These are phyloP conservation scores for Sialia sialis DNA, from an alignment of 2,113 vertebrate species.

Conservation along the genomic window DNA sequence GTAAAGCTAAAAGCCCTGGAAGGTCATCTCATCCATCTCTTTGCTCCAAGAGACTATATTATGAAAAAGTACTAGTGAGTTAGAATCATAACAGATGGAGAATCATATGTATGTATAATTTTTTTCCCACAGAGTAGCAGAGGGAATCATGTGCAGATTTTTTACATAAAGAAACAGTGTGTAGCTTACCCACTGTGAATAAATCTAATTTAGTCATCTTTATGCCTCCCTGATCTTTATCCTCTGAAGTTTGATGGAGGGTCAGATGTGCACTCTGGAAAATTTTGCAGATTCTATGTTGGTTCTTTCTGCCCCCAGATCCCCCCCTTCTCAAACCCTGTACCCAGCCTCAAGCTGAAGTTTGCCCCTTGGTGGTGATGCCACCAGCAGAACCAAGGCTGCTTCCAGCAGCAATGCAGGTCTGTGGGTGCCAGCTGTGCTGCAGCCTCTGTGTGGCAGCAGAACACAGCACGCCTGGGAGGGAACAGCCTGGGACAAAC, in stretches of 20 bases:
- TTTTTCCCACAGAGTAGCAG: slow-evolving; percentile 49
- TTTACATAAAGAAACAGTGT: slow-evolving; percentile 69
- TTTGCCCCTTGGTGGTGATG: background rate
- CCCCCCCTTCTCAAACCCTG: background rate
- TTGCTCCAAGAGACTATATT: background rate
- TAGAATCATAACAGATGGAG: slow-evolving; percentile 48
- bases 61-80: background rate
- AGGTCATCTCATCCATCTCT: background rate
- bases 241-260: slow-evolving; percentile 56
- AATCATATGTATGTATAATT: background rate
- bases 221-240: slow-evolving; percentile 62
- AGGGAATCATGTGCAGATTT: slow-evolving; percentile 61
- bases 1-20: background rate
- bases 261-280: slow-evolving; percentile 60
- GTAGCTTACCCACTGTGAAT: slow-evolving; percentile 68
- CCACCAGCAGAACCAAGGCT: background rate
- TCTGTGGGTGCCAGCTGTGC: background rate
- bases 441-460: slow-evolving; percentile 47
- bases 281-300: slow-evolving; percentile 21
- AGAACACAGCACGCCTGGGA: background rate
- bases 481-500: background rate
- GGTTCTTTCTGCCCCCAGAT: background rate
- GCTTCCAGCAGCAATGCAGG: background rate
- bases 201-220: slow-evolving; percentile 73
- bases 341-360: background rate